These are phyloP conservation scores for Gila robusta DNA, from an alignment of 2,797 vertebrate species.

Conservation along the genomic window DNA sequence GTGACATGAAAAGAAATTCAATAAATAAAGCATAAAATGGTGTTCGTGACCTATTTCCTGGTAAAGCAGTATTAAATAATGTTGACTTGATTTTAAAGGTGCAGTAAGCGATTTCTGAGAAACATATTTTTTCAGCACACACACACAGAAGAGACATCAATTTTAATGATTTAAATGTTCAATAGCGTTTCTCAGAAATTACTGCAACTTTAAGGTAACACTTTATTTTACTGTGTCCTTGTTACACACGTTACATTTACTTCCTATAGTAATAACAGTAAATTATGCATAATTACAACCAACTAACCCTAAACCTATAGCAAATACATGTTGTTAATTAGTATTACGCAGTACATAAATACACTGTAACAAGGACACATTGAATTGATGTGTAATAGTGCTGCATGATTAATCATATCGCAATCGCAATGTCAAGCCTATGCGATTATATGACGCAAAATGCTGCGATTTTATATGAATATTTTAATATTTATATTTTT, in stretches of 20 bases:
- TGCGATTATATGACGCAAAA: too few species aligned
- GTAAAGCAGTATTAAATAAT: neutral
- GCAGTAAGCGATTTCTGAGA: neutral
- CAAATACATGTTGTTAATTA: neutral
- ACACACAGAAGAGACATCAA: neutral
- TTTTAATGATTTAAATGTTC: neutral
- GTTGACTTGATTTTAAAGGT: neutral
- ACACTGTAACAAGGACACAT: neutral
- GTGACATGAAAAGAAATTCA: neutral
- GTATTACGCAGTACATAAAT: neutral
- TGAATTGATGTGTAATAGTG: neutral
- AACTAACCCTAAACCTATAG: too few species aligned
- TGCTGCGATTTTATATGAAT: too few species aligned
- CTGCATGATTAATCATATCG: too few species aligned
- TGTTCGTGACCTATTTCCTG: neutral
- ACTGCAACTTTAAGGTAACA: neutral
- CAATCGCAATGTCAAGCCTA: too few species aligned
- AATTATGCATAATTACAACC: neutral
- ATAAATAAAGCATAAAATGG: neutral
- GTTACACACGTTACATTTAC: neutral
- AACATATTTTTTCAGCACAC: neutral
- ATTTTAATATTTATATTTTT: too few species aligned
- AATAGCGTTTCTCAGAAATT: neutral
- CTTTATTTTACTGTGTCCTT: neutral
- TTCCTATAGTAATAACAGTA: neutral